Evolutionary conservation across 2,797 vertebrate species (phyloP).

Genomic region (Sciurus vulgaris): DNA sequence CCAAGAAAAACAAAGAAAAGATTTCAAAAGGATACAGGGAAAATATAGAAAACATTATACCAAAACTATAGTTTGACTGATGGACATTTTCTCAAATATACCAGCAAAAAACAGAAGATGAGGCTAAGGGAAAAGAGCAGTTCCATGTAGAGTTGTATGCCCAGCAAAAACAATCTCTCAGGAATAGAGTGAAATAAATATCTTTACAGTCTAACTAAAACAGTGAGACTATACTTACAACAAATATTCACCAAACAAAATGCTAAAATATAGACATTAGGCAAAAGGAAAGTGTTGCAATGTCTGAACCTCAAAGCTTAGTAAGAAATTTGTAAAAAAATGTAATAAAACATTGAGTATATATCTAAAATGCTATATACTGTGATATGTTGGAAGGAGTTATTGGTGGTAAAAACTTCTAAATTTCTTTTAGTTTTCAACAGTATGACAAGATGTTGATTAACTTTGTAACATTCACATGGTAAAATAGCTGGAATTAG

Average conservation of each 20-base stretch:
- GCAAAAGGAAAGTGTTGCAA: not conserved
- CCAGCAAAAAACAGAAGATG: not conserved
- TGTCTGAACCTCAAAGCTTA: not conserved
- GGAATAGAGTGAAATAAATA: not conserved
- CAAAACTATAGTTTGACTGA: slow-evolving; percentile 1
- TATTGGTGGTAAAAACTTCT: not conserved
- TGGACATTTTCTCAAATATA: not conserved
- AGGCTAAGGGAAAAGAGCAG: not conserved
- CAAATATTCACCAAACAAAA: not conserved
- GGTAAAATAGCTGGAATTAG: not conserved
- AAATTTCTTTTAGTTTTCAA: not conserved
- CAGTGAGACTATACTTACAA: not conserved
- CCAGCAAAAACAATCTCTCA: not conserved
- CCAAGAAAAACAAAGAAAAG: not conserved
- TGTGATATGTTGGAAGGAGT: not conserved
- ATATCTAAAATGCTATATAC: not conserved
- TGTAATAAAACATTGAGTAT: not conserved
- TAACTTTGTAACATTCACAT: slow-evolving; percentile 2
- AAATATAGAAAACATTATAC: not conserved
- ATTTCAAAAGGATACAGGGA: not conserved
- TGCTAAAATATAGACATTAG: not conserved
- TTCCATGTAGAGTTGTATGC: no score
- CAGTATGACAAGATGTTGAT: not conserved
- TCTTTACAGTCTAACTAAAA: not conserved
- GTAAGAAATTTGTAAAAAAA: not conserved